Base-by-base conservation (phyloP, 2,113 vertebrate species). In the Dicentrarchus labrax region DNA sequence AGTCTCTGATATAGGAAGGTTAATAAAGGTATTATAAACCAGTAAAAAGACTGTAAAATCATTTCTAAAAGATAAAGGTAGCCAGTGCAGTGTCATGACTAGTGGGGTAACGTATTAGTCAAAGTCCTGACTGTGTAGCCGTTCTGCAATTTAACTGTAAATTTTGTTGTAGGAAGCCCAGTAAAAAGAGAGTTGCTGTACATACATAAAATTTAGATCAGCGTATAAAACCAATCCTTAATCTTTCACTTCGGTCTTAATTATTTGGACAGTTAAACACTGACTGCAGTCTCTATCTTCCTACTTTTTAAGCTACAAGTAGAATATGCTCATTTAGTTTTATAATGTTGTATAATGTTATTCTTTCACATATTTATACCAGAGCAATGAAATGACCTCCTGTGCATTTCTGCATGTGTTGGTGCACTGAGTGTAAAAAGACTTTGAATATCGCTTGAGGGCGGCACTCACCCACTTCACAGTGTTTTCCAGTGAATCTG, bases 401-500 rank as follows among this genome's bases (percentile, higher is more conserved):
- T 30, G 38, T 82, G 62, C 76, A 60, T 70, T 62, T 72, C 41
- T 9, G 15, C 53, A 60, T 53, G 57, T 61, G 56, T 47, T 50
- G 64, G 67, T 53, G 69, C 41, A 16, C 51, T 38, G 4, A 59
- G 50, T 41, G 39, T 38, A 1, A 72, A 19, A 39, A 67, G 41
- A 11, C 74, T 53, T 19, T 54, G 5, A 56, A 65, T 41, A 4
- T 41, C 2, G 64, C 39, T 8, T 2, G 4, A 53, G n/a, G 54
- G 24, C 22, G 50, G 5, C 59, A 94, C 95, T 89, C 92, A 99
- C 98, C 97, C 22, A 99, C 98, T 96, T 99, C 98, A 6, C 98
- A 99, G 95, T 99, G 97, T 89, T 95, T 97, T 56, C 98, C 98
- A 0, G 97, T 97, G 95, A 99, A 99, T 61, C 97, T 96, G 93